Evolutionary conservation across 2,113 vertebrate genomes (phyloP).

Genomic region (Carassius auratus): DNA sequence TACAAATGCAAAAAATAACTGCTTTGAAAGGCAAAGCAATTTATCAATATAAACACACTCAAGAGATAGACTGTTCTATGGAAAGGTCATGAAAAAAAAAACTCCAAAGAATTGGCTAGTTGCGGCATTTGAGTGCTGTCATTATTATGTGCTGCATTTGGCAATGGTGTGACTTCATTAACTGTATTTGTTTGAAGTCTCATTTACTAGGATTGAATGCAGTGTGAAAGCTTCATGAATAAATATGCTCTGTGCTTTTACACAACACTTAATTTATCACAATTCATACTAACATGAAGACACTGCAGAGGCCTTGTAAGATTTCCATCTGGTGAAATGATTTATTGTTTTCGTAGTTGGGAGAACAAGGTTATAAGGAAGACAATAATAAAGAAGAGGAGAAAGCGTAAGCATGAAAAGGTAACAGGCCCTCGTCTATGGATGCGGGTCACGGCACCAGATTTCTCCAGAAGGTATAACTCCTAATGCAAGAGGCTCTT

Average conservation of each 20-base stretch:
- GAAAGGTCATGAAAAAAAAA: slow-evolving; percentile 2
- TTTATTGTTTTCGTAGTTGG: background rate
- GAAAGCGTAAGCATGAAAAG: slow-evolving; percentile 12
- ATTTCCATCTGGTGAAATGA: slow-evolving; percentile 21
- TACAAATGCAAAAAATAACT: background rate
- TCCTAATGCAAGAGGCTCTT: background rate
- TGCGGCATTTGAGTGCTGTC: background rate
- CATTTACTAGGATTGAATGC: slow-evolving; percentile 27
- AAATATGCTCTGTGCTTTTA: slow-evolving; percentile 31
- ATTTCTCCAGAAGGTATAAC: background rate
- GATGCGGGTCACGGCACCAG: slow-evolving; percentile 23
- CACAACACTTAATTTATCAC: slow-evolving; percentile 23
- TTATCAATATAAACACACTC: background rate
- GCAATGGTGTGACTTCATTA: slow-evolving; percentile 11
- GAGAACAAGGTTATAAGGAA: background rate
- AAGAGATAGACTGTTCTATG: slow-evolving; percentile 27
- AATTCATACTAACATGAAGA: slow-evolving; percentile 16
- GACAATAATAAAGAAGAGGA: background rate
- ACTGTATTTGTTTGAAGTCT: slow-evolving; percentile 12
- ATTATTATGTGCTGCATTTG: background rate
- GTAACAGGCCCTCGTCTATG: background rate
- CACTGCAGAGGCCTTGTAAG: background rate
- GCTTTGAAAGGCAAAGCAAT: slow-evolving; percentile 19
- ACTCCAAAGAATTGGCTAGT: background rate
- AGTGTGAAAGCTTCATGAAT: slow-evolving; percentile 30